A percentile compares a stretch with the other conserved stretches of the same genome.
Conservation (phyloP, 53 echinoderm and acorn worm species). For the Arbacia lixula region DNA sequence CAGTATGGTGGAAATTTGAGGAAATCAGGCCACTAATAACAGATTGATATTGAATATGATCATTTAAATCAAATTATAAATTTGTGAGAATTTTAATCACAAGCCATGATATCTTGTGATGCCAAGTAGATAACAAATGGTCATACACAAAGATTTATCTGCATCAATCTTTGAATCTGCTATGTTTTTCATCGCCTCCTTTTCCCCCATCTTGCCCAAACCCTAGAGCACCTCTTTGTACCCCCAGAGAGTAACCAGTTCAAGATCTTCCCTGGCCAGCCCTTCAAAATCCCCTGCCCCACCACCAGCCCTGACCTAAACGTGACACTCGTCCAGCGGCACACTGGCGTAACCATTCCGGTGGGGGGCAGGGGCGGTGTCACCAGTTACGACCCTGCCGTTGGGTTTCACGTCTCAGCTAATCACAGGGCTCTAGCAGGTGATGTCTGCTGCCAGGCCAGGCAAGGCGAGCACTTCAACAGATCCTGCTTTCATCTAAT, state of each 20-base stretch:
- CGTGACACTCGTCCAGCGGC: conserved; percentile 30
- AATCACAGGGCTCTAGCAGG: conserved; percentile 67
- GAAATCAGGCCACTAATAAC: no score
- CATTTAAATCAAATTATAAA: no score
- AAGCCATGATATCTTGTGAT: no score
- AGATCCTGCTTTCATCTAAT: conserved; percentile 25
- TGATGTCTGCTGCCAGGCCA: conserved; percentile 61
- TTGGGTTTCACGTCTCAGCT: conserved; percentile 73
- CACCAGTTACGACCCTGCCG: conserved; percentile 49
- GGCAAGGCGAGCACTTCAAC: conserved; percentile 14
- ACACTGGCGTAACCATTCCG: not conserved
- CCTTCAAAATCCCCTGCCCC: conserved; percentile 38
- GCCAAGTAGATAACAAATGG: not conserved
- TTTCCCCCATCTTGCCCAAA: not conserved
- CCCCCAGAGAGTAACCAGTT: conserved; percentile 20
- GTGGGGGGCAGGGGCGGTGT: no score
- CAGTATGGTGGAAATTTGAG: no score
- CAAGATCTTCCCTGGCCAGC: conserved; percentile 45
- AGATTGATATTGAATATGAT: no score
- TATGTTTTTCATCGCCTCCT: not conserved
- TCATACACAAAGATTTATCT: not conserved
- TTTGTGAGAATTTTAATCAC: no score
- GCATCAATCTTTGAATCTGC: not conserved
- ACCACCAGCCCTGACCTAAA: conserved; percentile 52
- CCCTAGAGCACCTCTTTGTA: conserved; percentile 43